These are phyloP conservation scores for Pachyuromys duprasi DNA, from an alignment of 2,797 vertebrate species.

Conservation along the genomic window DNA sequence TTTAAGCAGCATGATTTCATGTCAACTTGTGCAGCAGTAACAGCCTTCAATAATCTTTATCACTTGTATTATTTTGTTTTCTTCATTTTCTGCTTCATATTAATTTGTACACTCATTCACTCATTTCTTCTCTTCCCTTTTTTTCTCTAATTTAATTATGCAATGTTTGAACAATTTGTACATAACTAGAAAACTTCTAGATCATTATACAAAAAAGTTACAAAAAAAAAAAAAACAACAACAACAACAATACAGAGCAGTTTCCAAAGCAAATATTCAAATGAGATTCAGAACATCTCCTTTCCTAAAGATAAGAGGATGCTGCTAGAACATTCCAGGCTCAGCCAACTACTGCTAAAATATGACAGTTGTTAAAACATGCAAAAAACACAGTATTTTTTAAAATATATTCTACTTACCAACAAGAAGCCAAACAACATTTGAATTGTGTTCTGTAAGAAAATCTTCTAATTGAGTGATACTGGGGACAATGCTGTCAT, in stretches of 20 bases:
- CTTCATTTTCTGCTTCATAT: not conserved
- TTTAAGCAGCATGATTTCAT: not conserved
- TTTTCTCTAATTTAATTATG: conserved; percentile 8
- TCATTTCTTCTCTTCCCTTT: not conserved
- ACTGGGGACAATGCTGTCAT: conserved; percentile 94
- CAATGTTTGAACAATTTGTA: conserved; percentile 18
- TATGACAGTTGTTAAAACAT: not conserved
- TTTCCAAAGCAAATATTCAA: conserved; percentile 56
- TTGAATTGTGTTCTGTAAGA: conserved; percentile 96
- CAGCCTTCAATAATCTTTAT: not conserved
- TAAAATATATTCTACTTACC: conserved; percentile 90
- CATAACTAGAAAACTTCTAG: not conserved
- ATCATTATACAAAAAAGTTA: not conserved
- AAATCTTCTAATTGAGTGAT: conserved; percentile 94
- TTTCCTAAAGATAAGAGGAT: not conserved
- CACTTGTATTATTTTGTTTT: not conserved
- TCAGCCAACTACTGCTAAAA: conserved; percentile 54
- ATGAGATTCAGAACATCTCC: not conserved
- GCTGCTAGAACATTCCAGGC: not conserved
- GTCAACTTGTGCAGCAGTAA: not conserved
- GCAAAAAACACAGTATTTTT: not conserved
- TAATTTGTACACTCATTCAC: not conserved
- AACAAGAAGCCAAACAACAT: conserved; percentile 98
- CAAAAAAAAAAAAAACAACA: not conserved
- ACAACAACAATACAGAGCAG: not conserved